Evolutionary conservation across 2,888 invertebrate genomes (phyloP), one percentile per base, ranked within the genome.

Genomic region (Meta bourneti): DNA sequence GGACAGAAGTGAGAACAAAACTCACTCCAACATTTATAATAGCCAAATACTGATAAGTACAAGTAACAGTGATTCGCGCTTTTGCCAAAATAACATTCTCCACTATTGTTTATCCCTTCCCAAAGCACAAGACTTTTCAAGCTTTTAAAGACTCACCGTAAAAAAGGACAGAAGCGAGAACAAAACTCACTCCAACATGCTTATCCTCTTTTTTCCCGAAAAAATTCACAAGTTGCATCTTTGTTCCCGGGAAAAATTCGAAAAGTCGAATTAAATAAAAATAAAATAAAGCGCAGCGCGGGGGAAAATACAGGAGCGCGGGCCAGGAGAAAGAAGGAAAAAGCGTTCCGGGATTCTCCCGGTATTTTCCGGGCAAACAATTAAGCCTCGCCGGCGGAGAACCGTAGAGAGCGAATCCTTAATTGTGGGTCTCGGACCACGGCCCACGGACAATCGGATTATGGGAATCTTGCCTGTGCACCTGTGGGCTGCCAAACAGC

Each of bases 321-420:
- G 49, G 71, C 20, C 72, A 48, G 61, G 54, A 52, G 71, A 84
- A 84, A 79, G 61, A 61, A 16, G 13, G 13, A 52, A 84, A 72
- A 74, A 72, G 61, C 71, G 34, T 70, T 54, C 52, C 70, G 16
- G 85, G 72, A 72, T 51, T 34, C 34, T 34, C 34, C 82, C 72
- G 87, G 87, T 80, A 91, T 91, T 88, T 91, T 91, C 88, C 91
- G 88, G 91, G 91, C 88, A 91, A 91, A 91, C 91, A 91, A 91
- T 91, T 91, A 91, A 88, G 88, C 54, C 48, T 48, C 74, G 69
- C 75, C 52, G 75, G 70, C 72, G 74, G 88, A 88, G 72, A 83
- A 78, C 74, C 80, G 61, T 74, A 49, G 81, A 81, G 86, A 77
- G 81, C 77, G 72, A 49, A 74, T 89, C 91, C 88, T 89, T 91